Evolutionary conservation across 23 tunicate species (phyloP).

Genomic region (Diplosoma virens): DNA sequence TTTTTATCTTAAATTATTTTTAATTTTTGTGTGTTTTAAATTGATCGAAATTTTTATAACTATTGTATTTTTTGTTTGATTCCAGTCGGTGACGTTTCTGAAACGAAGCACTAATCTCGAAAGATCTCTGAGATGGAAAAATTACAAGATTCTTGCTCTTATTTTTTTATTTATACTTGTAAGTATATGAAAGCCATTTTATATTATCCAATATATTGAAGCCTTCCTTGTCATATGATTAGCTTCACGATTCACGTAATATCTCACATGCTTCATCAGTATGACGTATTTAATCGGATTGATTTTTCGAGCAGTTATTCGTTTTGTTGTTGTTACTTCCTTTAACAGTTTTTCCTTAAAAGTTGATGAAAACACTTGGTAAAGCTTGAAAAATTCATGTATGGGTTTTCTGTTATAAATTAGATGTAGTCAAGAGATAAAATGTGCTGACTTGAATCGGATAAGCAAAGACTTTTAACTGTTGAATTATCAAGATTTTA

Average conservation of each 20-base stretch:
- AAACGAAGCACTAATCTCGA: constrained; percentile 64
- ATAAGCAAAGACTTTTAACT: no score
- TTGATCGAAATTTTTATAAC: no score
- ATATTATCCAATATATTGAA: no score
- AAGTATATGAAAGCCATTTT: no score
- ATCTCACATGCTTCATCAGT: no score
- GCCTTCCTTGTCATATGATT: no score
- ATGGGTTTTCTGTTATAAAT: neutral
- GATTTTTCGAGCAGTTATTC: neutral
- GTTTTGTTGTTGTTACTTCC: neutral
- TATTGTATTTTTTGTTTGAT: neutral
- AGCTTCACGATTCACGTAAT: no score
- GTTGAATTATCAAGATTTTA: no score
- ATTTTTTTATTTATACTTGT: constrained; percentile 35
- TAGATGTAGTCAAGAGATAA: neutral
- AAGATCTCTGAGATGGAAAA: constrained; percentile 69
- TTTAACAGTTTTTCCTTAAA: neutral
- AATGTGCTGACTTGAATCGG: no score
- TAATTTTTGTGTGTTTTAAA: no score
- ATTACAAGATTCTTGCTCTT: constrained; percentile 43
- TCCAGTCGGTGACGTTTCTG: constrained; percentile 68
- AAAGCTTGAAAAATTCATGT: neutral
- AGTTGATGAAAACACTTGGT: neutral
- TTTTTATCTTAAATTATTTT: no score
- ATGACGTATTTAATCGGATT: no score